Base-by-base conservation (phyloP, 2,888 invertebrate species). In the Calameuta idolon region DNA sequence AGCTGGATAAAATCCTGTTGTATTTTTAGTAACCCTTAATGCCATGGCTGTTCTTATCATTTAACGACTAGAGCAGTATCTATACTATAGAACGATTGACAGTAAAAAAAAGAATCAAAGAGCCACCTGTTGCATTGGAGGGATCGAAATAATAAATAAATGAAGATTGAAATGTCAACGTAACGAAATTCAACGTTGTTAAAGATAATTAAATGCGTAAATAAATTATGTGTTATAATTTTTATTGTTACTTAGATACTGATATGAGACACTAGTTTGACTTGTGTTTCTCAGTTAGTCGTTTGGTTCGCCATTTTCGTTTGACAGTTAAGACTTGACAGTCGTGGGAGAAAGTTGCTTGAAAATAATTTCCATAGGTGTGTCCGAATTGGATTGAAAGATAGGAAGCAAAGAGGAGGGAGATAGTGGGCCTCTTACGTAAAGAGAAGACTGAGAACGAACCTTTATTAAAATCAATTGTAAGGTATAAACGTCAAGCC, bases 391-490 rank as follows among this genome's bases (percentile, higher is more conserved):
- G 23, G 9, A 55, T 23, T 55, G 55, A 9, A 23, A 23, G 23
- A 23, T 23, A 55, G 23, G 55, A 55, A 76, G 30, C 11, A 73
- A 12, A 15, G 33, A 77, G 11, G 76, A 73, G 68, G 55, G 35
- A n/a, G 76, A 80, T 34, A 71, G 74, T 23, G 30, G 34, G 31
- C 34, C 37, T 77, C 75, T 75, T 79, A 74, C 74, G 30, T 69
- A 11, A 34, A 30, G 12, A 30, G 34, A 77, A 79, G 75, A 75
- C 35, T 84, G 55, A 55, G 55, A 55, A 87, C 85, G 82, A 85
- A 76, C 83, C 80, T 89, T 83, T 84, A 90, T 90, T 90, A 88
- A 87, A 88, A 89, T 87, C 89, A 90, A 90, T 90, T 90, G 89
- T 82, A 88, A 90, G 89, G 90, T 89, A 88, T 71, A 87, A 90